These are phyloP conservation scores for Oscheius sp. DNA, from an alignment of 2,888 invertebrate species.

Conservation along the genomic window DNA sequence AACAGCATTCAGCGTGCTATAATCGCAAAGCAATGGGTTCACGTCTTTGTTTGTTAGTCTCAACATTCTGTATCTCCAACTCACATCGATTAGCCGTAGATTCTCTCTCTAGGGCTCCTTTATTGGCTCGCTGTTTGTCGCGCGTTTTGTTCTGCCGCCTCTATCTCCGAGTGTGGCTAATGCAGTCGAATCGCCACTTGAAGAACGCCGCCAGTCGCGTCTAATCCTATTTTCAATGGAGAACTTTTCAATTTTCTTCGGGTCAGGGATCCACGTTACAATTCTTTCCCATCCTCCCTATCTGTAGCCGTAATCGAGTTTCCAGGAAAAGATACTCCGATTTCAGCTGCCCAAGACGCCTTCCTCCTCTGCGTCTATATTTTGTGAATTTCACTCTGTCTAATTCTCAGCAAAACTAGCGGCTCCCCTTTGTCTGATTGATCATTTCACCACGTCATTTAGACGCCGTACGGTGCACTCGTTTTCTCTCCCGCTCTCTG, in stretches of 20 bases:
- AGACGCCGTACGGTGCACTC: background rate
- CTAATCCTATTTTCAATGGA: constrained; percentile 19
- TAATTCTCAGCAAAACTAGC: background rate
- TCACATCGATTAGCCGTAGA: background rate
- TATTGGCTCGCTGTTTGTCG: constrained; percentile 9
- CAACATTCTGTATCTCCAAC: too few species aligned
- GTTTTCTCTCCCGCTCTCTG: background rate
- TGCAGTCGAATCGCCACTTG: constrained; percentile 14
- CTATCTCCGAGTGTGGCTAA: constrained; percentile 10
- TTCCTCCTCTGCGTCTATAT: background rate
- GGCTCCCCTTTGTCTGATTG: background rate
- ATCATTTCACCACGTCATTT: background rate
- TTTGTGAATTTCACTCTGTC: background rate
- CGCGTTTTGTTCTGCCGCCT: constrained; percentile 8
- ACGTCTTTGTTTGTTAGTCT: too few species aligned
- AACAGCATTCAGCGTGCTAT: background rate
- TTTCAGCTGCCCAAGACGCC: background rate
- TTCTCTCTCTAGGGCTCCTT: background rate
- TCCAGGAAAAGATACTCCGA: constrained; percentile 7
- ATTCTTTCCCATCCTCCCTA: background rate
- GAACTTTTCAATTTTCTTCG: constrained; percentile 1
- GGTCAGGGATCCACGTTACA: background rate
- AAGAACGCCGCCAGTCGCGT: constrained; percentile 1
- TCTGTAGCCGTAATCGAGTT: constrained; percentile 19
- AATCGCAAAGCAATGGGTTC: background rate